These are phyloP conservation scores for Megaptera novaeangliae DNA, from an alignment of 2,113 vertebrate genomes.

Conservation along the genomic window DNA sequence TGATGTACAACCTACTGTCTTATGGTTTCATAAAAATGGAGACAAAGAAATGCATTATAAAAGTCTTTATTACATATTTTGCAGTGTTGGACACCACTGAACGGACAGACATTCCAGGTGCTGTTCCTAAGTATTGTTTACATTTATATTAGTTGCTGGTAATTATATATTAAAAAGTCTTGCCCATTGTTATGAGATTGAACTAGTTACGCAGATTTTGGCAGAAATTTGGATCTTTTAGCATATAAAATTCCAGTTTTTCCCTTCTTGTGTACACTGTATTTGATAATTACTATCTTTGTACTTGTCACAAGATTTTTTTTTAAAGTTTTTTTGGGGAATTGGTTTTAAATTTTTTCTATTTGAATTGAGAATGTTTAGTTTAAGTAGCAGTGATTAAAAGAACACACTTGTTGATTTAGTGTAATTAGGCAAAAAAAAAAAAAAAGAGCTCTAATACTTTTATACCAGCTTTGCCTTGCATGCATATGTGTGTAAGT, in stretches of 20 bases:
- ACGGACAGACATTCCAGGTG: background rate
- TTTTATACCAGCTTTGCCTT: background rate
- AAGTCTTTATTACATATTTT: background rate
- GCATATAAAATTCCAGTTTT: background rate
- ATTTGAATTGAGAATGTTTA: background rate
- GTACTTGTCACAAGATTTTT: background rate
- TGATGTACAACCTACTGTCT: background rate
- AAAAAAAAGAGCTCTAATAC: background rate
- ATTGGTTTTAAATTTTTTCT: background rate
- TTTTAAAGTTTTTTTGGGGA: background rate
- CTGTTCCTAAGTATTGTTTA: background rate
- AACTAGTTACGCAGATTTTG: background rate
- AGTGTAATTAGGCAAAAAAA: background rate
- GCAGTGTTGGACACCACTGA: background rate
- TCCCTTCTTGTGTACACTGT: background rate
- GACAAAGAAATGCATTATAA: slow-evolving; percentile 46
- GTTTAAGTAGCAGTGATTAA: background rate
- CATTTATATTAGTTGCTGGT: background rate
- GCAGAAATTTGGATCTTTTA: slow-evolving; percentile 28
- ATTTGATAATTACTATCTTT: background rate
- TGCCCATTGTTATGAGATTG: background rate
- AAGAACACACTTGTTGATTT: slow-evolving; percentile 51
- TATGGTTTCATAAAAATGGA: background rate
- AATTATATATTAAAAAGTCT: slow-evolving; percentile 11
- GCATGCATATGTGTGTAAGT: background rate